These are phyloP conservation scores for Watsonalla binaria DNA, from an alignment of 2,888 invertebrate species.

Conservation along the genomic window DNA sequence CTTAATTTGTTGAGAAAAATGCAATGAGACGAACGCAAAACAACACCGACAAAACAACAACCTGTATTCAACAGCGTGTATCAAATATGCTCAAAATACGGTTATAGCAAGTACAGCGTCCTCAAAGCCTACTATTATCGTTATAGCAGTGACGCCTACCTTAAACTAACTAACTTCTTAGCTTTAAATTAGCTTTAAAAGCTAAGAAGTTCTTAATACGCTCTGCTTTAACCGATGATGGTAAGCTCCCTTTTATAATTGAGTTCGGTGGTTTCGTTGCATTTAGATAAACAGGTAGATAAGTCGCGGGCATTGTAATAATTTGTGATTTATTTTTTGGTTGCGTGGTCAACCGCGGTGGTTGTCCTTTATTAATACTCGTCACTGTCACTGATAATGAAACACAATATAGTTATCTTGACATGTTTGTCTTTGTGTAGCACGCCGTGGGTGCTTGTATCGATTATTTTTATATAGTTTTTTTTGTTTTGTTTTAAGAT, in stretches of 20 bases:
- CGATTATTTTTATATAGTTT: neutral
- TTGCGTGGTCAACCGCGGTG: constrained; percentile 44
- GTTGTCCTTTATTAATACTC: constrained; percentile 73
- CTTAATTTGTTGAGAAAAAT: no score
- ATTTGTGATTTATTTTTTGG: constrained; percentile 53
- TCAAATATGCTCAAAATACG: no score
- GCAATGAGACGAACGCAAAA: no score
- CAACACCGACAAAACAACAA: no score
- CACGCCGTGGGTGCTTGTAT: constrained; percentile 12
- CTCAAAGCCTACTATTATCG: no score
- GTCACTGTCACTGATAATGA: constrained; percentile 70
- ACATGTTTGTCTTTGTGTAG: constrained; percentile 49
- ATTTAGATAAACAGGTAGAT: constrained; percentile 63
- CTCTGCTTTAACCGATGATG: no score
- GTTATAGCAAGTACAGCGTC: no score
- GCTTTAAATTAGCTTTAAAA: no score
- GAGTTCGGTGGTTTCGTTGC: constrained; percentile 51
- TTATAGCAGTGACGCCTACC: no score
- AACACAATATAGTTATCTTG: constrained; percentile 54
- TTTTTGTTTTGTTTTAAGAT: neutral
- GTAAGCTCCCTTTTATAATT: constrained; percentile 20
- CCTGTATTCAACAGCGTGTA: no score
- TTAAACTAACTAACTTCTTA: no score
- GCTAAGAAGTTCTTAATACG: no score
- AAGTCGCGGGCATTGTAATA: constrained; percentile 62